These are phyloP conservation scores for Apaloderma vittatum DNA, from an alignment of 2,113 vertebrate genomes.

Conservation along the genomic window DNA sequence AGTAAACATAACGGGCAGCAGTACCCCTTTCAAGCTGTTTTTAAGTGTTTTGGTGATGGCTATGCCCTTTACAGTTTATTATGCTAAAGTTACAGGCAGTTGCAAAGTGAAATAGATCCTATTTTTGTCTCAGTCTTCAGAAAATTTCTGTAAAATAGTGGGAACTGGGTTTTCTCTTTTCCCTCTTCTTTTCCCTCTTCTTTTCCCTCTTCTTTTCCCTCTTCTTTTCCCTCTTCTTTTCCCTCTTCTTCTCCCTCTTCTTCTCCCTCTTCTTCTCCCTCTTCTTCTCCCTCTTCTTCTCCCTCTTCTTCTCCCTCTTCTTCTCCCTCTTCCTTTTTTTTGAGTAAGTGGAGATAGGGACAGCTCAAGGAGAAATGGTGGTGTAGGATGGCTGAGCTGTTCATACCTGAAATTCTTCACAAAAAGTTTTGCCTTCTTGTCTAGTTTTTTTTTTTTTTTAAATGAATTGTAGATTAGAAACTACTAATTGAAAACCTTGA, in stretches of 20 bases:
- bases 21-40: conserved; percentile 41
- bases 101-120: not conserved
- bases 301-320: rapidly evolving
- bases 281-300: rapidly evolving
- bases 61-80: conserved; percentile 9
- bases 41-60: conserved; percentile 33
- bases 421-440: conserved; percentile 5
- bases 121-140: conserved; percentile 6
- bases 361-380: not conserved
- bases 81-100: not conserved
- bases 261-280: rapidly evolving
- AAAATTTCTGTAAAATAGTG: not conserved
- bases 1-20: conserved; percentile 66
- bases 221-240: rapidly evolving
- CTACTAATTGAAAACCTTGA: not conserved
- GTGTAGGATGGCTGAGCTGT: not conserved
- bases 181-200: rapidly evolving
- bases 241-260: rapidly evolving
- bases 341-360: not conserved
- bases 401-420: conserved; percentile 80
- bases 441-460: not conserved
- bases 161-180: rapidly evolving
- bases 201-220: rapidly evolving
- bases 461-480: conserved; percentile 56
- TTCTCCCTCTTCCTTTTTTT: not conserved